Percentiles rank a stretch among this genome's conserved stretches.
These are phyloP conservation scores for Momotus momota DNA, from an alignment of 2,797 vertebrate genomes.

Conservation along the genomic window DNA sequence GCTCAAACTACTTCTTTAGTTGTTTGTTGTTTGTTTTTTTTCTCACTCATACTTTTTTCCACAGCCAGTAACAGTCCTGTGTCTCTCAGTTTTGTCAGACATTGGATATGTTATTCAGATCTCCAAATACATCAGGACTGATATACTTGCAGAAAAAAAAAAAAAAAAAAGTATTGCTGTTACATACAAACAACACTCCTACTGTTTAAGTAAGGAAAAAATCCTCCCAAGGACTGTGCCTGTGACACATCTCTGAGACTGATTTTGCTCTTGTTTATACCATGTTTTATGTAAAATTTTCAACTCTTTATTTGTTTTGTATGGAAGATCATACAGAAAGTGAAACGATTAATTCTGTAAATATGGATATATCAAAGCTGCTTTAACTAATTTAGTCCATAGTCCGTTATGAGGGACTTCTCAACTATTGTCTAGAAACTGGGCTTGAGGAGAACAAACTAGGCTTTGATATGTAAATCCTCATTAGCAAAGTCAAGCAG, in stretches of 20 bases:
- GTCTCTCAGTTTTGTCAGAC: not conserved
- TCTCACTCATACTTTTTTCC: rapidly evolving
- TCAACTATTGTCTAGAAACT: not conserved
- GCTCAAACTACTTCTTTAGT: not conserved
- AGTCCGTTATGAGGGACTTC: not conserved
- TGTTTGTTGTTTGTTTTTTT: not conserved
- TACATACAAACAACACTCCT: not conserved
- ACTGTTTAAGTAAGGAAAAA: not conserved
- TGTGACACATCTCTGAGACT: not conserved
- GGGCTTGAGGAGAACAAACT: not conserved
- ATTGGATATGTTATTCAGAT: not conserved
- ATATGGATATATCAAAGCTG: not conserved
- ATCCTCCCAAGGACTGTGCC: not conserved
- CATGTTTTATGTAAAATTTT: not conserved
- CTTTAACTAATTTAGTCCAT: not conserved
- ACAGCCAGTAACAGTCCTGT: not conserved
- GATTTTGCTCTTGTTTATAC: not conserved
- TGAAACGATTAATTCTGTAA: not conserved
- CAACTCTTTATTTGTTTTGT: not conserved
- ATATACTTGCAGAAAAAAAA: not conserved
- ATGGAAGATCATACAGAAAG: not conserved
- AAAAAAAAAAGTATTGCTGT: not conserved
- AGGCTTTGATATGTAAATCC: not conserved
- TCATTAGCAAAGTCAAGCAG: not conserved
- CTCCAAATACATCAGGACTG: not conserved